phyloP scores from a whole-genome alignment of 2,797 vertebrate genomes.

The Spondyliosoma cantharus region DNA sequence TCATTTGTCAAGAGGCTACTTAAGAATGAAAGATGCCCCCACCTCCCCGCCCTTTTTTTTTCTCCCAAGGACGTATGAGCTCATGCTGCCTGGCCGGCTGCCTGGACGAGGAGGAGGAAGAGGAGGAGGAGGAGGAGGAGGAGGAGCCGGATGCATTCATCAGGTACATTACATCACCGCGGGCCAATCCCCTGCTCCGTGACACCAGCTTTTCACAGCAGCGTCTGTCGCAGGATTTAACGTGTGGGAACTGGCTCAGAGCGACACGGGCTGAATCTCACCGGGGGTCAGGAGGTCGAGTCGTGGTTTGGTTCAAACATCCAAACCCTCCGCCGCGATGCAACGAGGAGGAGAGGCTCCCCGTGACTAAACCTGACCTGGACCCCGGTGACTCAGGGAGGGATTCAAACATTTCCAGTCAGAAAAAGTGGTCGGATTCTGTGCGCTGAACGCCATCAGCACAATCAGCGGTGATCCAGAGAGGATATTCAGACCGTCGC shows the following conservation, averaged over 20 bases:
- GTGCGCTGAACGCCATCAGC: neutral
- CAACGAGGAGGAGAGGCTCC: neutral
- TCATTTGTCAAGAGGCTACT: slow-evolving; percentile 77
- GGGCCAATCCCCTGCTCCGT: slow-evolving; percentile 73
- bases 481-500: neutral
- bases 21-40: slow-evolving; percentile 73
- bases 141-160: slow-evolving; percentile 72
- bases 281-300: slow-evolving; percentile 35
- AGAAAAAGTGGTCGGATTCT: no score
- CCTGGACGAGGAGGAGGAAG: slow-evolving; percentile 60
- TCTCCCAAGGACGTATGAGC: slow-evolving; percentile 77
- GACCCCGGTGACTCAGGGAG: neutral
- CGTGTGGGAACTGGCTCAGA: slow-evolving; percentile 39
- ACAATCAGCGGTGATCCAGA: no score
- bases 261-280: neutral
- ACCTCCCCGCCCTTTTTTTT: slow-evolving; percentile 22
- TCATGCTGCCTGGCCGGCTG: slow-evolving; percentile 75
- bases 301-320: neutral
- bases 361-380: neutral
- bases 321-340: neutral
- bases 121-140: slow-evolving; percentile 49
- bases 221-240: slow-evolving; percentile 30
- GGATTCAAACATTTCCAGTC: neutral
- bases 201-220: slow-evolving; percentile 37
- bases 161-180: slow-evolving; percentile 81